These are phyloP conservation scores for Stenotaenia linearis DNA, from an alignment of 2,888 invertebrate genomes.

Conservation along the genomic window DNA sequence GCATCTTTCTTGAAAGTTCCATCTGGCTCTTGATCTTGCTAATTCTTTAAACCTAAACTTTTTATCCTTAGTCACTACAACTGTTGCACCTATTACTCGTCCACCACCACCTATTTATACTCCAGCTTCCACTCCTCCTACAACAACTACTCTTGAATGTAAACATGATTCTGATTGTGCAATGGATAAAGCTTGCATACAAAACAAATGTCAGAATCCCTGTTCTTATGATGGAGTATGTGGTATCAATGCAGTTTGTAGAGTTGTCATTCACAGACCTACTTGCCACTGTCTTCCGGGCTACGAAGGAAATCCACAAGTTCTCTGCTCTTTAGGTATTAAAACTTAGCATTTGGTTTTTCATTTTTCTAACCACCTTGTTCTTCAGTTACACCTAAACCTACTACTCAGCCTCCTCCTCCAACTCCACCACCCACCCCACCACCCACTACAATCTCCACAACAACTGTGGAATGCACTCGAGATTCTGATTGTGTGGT, in stretches of 20 bases:
- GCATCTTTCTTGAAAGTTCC: neutral
- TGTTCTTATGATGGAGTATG: conserved; percentile 37
- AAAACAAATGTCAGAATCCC: conserved; percentile 48
- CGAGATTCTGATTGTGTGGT: conserved; percentile 79
- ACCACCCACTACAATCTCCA: conserved; percentile 1
- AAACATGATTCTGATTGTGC: conserved; percentile 40
- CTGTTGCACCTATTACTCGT: neutral
- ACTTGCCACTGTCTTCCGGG: conserved; percentile 40
- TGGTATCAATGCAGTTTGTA: conserved; percentile 40
- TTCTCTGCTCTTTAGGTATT: conserved; percentile 38
- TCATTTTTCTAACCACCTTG: neutral
- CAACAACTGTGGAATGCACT: conserved; percentile 58
- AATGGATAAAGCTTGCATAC: conserved; percentile 40
- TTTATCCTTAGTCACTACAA: neutral
- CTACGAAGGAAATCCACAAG: conserved; percentile 39
- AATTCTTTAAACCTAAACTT: neutral
- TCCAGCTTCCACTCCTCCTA: neutral
- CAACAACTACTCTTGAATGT: conserved; percentile 31
- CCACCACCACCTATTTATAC: neutral
- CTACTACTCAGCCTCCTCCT: neutral
- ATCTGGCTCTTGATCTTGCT: neutral
- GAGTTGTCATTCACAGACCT: conserved; percentile 39
- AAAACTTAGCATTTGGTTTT: neutral
- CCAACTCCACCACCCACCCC: conserved; percentile 21
- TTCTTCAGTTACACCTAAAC: neutral